These are phyloP conservation scores for Etheostoma nigrum DNA, from an alignment of 2,797 vertebrate species.

Conservation along the genomic window DNA sequence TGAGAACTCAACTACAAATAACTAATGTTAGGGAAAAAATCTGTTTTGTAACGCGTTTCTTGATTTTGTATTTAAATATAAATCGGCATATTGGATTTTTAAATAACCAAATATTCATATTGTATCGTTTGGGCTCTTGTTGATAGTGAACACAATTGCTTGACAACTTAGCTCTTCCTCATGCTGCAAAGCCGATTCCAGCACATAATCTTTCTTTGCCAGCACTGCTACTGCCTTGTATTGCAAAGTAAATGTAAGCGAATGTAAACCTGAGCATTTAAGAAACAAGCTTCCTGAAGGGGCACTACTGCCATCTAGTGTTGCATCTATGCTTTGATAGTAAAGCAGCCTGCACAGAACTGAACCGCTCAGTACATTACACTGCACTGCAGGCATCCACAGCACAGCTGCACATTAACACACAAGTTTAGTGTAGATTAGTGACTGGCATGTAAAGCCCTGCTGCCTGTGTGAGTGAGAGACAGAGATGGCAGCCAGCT, in stretches of 20 bases:
- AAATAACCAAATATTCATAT: too few species aligned
- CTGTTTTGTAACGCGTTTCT: too few species aligned
- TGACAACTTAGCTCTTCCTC: conserved; percentile 13
- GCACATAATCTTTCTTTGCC: conserved; percentile 12
- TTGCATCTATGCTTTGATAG: not conserved
- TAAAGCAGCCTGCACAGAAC: not conserved
- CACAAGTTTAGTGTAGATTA: conserved; percentile 1
- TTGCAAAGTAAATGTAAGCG: conserved; percentile 17
- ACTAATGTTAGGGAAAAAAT: too few species aligned
- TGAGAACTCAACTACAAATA: too few species aligned
- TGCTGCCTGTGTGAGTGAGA: not conserved
- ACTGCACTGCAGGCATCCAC: conserved; percentile 24
- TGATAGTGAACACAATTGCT: not conserved
- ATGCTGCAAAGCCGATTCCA: conserved; percentile 6
- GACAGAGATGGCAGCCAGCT: conserved; percentile 44
- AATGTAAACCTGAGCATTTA: not conserved
- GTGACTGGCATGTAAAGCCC: conserved; percentile 34
- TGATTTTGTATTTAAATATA: too few species aligned
- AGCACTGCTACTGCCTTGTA: not conserved
- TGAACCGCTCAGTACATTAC: conserved; percentile 20
- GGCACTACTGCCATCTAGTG: conserved; percentile 66
- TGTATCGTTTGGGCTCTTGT: too few species aligned
- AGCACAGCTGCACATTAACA: conserved; percentile 40
- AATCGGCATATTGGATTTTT: too few species aligned
- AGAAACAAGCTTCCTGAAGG: conserved; percentile 28